phyloP scores from a whole-genome alignment of 2,113 vertebrate species.

The Dasyprocta punctata region DNA sequence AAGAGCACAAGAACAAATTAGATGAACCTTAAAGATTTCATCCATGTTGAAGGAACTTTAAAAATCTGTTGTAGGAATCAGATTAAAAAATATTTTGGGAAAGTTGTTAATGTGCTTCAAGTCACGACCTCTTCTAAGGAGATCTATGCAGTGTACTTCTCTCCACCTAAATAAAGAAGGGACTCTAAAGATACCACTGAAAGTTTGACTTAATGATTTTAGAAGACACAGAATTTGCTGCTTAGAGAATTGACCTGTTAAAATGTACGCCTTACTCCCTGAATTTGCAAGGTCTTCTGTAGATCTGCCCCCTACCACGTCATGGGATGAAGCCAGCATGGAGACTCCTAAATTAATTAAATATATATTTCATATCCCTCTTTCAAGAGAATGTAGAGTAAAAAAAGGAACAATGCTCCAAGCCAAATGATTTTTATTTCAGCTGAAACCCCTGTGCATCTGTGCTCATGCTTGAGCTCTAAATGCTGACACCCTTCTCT shows the following conservation, averaged over 20 bases:
- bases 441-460: background rate
- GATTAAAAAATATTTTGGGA: background rate
- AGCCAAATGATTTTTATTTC: slow-evolving; percentile 1
- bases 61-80: background rate
- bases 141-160: background rate
- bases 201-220: background rate
- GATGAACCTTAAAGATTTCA: background rate
- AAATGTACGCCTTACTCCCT: background rate
- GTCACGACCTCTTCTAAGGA: background rate
- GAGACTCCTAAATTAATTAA: background rate
- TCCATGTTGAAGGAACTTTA: background rate
- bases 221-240: background rate
- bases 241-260: background rate
- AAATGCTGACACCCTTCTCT: background rate
- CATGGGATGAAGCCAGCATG: background rate
- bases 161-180: background rate
- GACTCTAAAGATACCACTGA: background rate
- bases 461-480: background rate
- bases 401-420: background rate
- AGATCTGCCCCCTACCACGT: background rate
- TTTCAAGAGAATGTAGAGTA: background rate
- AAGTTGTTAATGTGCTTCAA: background rate
- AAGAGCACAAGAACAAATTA: background rate
- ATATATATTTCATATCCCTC: background rate
- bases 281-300: background rate